These are phyloP conservation scores for Ploceus nigricollis DNA, from an alignment of 2,113 vertebrate genomes.

Conservation along the genomic window DNA sequence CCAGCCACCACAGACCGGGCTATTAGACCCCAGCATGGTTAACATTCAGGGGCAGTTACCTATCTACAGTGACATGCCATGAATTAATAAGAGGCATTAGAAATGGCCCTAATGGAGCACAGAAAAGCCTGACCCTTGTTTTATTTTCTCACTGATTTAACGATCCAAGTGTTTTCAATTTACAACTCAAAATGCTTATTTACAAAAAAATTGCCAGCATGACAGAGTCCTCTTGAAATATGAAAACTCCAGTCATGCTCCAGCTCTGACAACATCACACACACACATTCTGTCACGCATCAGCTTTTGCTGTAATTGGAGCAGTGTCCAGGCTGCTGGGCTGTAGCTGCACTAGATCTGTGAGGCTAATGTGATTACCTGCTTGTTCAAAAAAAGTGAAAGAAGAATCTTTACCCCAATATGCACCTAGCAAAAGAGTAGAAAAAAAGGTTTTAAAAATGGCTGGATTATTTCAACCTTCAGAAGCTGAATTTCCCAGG, in stretches of 20 bases:
- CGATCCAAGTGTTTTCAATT: conserved; percentile 52
- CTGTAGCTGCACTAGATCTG: neutral
- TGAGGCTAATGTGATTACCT: conserved; percentile 2
- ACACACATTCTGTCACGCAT: conserved; percentile 3
- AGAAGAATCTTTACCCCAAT: neutral
- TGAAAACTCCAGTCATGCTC: neutral
- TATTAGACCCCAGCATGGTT: neutral
- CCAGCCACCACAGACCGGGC: neutral
- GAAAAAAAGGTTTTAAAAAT: neutral
- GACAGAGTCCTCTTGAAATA: conserved; percentile 16
- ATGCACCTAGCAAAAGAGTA: neutral
- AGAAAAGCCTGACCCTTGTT: neutral
- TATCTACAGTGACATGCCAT: neutral
- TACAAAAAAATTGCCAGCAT: conserved; percentile 15
- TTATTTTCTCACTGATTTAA: conserved; percentile 44
- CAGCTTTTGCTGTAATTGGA: conserved; percentile 26
- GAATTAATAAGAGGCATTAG: neutral
- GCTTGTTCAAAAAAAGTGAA: neutral
- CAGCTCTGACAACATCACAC: neutral
- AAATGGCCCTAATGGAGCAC: neutral
- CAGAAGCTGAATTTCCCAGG: neutral
- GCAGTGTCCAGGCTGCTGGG: neutral
- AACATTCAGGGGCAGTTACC: neutral
- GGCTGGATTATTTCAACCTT: neutral
- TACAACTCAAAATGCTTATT: conserved; percentile 39